Conservation (phyloP, 2,888 invertebrate species). For the Kryphioiulus occultus region DNA sequence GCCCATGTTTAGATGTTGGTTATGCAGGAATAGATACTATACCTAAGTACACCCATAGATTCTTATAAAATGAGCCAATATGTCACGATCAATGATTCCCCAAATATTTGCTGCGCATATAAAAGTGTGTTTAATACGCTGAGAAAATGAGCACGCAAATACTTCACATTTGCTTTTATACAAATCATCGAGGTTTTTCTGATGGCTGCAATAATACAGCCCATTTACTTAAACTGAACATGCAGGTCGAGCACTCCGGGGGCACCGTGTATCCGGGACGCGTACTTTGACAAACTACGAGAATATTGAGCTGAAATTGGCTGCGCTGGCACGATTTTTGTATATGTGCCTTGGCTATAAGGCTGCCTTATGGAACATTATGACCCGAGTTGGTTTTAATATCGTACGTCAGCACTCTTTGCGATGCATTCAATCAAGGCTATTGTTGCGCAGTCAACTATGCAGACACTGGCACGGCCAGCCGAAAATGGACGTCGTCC, state of each 20-base stretch:
- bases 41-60: too few relatives aligned
- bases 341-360: not conserved
- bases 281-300: not conserved
- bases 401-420: slow-evolving; percentile 44
- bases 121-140: too few relatives aligned
- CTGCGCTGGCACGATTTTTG: not conserved
- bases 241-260: not conserved
- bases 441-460: slow-evolving; percentile 44
- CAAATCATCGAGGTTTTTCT: too few relatives aligned
- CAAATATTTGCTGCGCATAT: too few relatives aligned
- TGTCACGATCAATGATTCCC: too few relatives aligned
- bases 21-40: too few relatives aligned
- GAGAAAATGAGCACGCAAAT: too few relatives aligned
- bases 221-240: too few relatives aligned
- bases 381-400: slow-evolving; percentile 27
- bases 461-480: not conserved
- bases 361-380: slow-evolving; percentile 26
- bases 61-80: too few relatives aligned
- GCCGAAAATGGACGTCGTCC: slow-evolving; percentile 11
- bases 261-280: not conserved
- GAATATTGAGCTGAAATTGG: slow-evolving; percentile 31
- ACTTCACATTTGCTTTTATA: too few relatives aligned
- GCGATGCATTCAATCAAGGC: slow-evolving; percentile 37
- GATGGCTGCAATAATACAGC: too few relatives aligned
- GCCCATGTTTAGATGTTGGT: too few relatives aligned